Evolutionary conservation across 2,797 vertebrate genomes (phyloP), one percentile per base, ranked within the genome.

Genomic region (Syngnathus rostellatus): DNA sequence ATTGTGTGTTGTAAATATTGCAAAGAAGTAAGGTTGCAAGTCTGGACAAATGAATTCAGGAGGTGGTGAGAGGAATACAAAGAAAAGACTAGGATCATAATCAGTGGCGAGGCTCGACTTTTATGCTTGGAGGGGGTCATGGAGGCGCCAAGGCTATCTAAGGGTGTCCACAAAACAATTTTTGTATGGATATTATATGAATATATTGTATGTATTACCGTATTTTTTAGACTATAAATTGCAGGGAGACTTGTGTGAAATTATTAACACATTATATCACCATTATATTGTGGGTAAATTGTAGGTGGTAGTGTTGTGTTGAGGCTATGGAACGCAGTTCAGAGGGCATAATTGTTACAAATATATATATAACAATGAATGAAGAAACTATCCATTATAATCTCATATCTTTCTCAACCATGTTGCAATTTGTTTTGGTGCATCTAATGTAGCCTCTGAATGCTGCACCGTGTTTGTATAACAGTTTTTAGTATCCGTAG

Each of bases 401-500:
- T 8, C 19, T 21, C 19, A 25, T 23, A 11, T 23, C 23, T 54
- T 54, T 21, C n/a, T 54, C 51, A 11, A 55, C 10, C 23, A 2
- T 31, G 8, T 25, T 11, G 25, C 23, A 25, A 25, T 55, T 3
- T 12, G 10, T 8, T 12, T 55, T 23, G 7, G 6, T 37, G 12
- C 54, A 38, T 70, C 63, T 37, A 65, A 41, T 61, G 16, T 72
- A 69, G 68, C 25, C 64, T 64, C 67, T 68, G 51, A 77, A 65
- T 64, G 48, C 59, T 40, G 10, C 54, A 48, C 40, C n/a, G 23
- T 60, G 54, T 78, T 77, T 76, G 68, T 21, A 72, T 79, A 75
- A 76, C 62, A 57, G 69, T n/a, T 70, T 74, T 74, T 70, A 68
- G 72, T 50, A 79, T 71, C 16, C 65, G 63, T 67, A 58, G 68